Conservation (phyloP, 2,113 vertebrate genomes). For the Micromys minutus region DNA sequence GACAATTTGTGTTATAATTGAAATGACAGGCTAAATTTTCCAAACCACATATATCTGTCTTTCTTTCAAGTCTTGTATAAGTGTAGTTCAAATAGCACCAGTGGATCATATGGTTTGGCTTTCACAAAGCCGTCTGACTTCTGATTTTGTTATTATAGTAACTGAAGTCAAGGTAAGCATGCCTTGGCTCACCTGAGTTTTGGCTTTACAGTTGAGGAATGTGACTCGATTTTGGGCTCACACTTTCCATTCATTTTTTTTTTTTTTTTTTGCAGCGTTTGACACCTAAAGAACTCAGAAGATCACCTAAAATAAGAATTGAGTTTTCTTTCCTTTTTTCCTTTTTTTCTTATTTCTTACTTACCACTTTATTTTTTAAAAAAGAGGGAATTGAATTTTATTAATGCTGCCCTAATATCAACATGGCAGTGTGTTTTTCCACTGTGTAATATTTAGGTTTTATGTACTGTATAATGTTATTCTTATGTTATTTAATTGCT, state of each 20-base stretch:
- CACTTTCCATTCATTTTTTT: too few species aligned
- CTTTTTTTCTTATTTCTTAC: too few species aligned
- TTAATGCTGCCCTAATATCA: background rate
- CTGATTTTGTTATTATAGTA: background rate
- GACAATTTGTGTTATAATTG: background rate
- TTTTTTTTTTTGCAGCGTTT: too few species aligned
- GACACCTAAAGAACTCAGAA: background rate
- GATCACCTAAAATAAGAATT: background rate
- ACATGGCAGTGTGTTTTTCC: background rate
- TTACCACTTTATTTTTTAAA: too few species aligned
- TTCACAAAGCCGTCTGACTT: background rate
- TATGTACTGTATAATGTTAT: too few species aligned
- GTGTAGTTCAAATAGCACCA: background rate
- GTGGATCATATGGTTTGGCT: background rate
- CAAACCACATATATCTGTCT: background rate
- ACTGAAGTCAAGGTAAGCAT: slow-evolving; percentile 19
- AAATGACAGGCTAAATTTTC: background rate
- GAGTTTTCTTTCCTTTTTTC: too few species aligned
- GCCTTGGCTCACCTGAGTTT: background rate
- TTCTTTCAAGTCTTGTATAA: background rate
- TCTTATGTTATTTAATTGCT: too few species aligned
- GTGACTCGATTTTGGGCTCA: background rate
- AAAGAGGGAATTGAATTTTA: background rate
- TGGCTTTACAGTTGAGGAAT: background rate
- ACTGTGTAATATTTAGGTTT: background rate